phyloP scores from a whole-genome alignment of 2,888 invertebrate species.

The Eupithecia centaureata region DNA sequence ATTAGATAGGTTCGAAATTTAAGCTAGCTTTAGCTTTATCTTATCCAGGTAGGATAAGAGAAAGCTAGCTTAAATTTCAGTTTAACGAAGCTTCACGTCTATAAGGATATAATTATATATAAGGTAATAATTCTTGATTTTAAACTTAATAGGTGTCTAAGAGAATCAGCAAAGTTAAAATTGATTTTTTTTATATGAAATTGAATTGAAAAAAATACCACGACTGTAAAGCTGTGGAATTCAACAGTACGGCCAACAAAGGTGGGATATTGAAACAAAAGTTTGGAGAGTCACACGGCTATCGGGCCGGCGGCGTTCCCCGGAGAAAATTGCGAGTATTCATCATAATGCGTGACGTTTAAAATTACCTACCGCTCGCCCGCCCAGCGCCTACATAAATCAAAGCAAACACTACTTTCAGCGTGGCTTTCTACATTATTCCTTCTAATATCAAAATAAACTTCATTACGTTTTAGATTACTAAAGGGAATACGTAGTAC shows the following conservation, averaged over 20 bases:
- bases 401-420: constrained; percentile 74
- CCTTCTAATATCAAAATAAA: constrained; percentile 48
- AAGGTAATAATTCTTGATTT: background rate
- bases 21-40: no score
- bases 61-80: no score
- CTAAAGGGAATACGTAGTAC: constrained; percentile 39
- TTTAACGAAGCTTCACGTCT: background rate
- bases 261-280: constrained; percentile 50
- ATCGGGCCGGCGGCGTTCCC: constrained; percentile 63
- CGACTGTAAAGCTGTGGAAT: constrained; percentile 4
- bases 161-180: background rate
- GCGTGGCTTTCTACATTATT: constrained; percentile 55
- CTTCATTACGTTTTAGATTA: constrained; percentile 42
- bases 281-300: constrained; percentile 58
- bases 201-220: background rate
- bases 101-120: no score
- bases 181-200: background rate
- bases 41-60: background rate
- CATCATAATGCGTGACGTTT: constrained; percentile 82
- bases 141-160: background rate
- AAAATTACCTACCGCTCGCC: constrained; percentile 76
- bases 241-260: constrained; percentile 23
- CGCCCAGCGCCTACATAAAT: constrained; percentile 72
- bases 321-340: constrained; percentile 81
- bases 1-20: no score